phyloP scores from a whole-genome alignment of 2,113 vertebrate genomes.

The Atlantisia rogersi region DNA sequence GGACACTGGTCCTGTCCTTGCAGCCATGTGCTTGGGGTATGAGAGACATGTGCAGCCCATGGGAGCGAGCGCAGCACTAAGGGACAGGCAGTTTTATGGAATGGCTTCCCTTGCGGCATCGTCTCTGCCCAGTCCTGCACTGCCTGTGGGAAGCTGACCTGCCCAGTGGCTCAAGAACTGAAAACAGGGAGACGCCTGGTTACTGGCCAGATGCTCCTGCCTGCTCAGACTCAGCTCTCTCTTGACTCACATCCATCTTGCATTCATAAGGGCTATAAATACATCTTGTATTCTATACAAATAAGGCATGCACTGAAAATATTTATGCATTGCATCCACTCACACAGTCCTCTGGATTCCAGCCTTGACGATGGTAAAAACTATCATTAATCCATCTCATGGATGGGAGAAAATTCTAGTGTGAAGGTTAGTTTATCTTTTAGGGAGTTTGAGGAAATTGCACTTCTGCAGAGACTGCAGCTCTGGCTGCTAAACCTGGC shows the following conservation, averaged over 20 bases:
- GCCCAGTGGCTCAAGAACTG: neutral
- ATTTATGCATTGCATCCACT: slow-evolving; percentile 12
- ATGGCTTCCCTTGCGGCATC: rapidly evolving
- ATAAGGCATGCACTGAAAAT: neutral
- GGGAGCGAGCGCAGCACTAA: neutral
- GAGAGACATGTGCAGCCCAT: neutral
- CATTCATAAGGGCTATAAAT: slow-evolving; percentile 37
- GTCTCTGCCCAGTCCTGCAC: neutral
- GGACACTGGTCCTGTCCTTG: too few relatives aligned
- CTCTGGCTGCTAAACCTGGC: neutral
- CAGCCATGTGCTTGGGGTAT: too few relatives aligned
- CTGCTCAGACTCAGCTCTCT: neutral
- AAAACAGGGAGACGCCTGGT: neutral
- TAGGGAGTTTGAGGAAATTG: neutral
- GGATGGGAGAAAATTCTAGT: neutral
- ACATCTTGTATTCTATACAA: neutral
- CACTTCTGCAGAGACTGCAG: neutral
- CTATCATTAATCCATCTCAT: neutral
- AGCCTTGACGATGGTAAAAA: neutral
- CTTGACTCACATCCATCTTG: neutral
- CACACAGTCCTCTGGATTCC: neutral
- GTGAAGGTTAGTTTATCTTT: neutral
- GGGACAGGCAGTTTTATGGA: neutral
- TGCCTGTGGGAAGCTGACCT: neutral
- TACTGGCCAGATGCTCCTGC: neutral